phyloP scores from a whole-genome alignment of 37 sponge, comb jelly and placozoan species.

The Axinella damicornis region DNA sequence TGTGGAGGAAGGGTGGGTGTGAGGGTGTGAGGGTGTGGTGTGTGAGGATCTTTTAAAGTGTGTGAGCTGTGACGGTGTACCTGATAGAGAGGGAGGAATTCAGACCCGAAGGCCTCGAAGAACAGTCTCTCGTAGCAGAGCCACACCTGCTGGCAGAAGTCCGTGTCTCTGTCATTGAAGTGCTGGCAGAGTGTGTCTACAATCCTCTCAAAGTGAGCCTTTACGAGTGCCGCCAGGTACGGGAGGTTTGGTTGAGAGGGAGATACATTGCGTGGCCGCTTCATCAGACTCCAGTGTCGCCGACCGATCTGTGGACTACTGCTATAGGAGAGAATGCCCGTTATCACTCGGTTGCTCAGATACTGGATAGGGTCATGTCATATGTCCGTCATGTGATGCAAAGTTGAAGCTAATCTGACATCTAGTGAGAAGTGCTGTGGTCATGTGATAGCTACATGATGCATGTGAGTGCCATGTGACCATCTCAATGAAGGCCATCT shows the following conservation, averaged over 20 bases:
- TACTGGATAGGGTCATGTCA: too few relatives aligned
- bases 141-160: slow-evolving; percentile 24
- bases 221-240: too few relatives aligned
- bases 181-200: slow-evolving; percentile 3
- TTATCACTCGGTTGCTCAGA: too few relatives aligned
- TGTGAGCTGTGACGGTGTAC: neutral
- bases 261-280: neutral
- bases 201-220: neutral
- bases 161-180: neutral
- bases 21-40: too few relatives aligned
- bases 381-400: too few relatives aligned
- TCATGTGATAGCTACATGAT: too few relatives aligned
- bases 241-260: neutral
- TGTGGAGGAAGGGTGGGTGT: neutral
- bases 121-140: slow-evolving; percentile 43
- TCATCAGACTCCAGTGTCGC: slow-evolving; percentile 1
- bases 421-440: too few relatives aligned
- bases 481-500: too few relatives aligned
- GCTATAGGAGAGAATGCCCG: neutral
- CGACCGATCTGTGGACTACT: neutral
- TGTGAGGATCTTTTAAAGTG: neutral
- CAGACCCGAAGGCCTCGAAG: slow-evolving; percentile 7
- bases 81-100: slow-evolving; percentile 11
- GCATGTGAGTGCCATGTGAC: too few relatives aligned
- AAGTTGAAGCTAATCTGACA: too few relatives aligned